Base-by-base conservation (phyloP, 2,797 vertebrate species). In the Rhabdomys pumilio region DNA sequence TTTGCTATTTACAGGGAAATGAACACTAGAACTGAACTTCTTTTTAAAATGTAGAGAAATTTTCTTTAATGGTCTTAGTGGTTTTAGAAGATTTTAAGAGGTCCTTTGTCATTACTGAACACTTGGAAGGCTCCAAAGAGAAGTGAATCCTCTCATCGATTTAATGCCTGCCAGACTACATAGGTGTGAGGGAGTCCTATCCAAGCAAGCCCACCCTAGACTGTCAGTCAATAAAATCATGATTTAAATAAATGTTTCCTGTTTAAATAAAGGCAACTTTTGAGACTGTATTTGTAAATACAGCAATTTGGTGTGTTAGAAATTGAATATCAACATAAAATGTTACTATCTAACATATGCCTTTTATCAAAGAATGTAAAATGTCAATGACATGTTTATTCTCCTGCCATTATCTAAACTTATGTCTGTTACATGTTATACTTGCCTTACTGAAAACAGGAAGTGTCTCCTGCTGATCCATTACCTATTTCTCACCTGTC, bases 381-480 rank as follows among this genome's bases (percentile, higher is more conserved):
- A 93, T 55, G 3, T 73, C 89, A 84, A 53, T 69, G 57, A 4
- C 76, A 79, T 47, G 5, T 65, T 84, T 92, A 63, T 50, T 69
- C 22, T 93, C 15, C 83, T 81, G 12, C 9, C 38, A 2, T 84
- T 81, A 91, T 55, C n/a, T 93, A 77, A 65, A 93, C 83, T 91
- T 75, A 69, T 41, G 4, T n/a, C 26, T 44, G n/a, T 65, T 47
- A 50, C 4, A 38, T 77, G 13, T 13, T 88, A 53, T 24, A 69
- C 38, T 55, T 85, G 26, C 65, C 82, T 96, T 77, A 59, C 47
- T 90, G 59, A 93, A 94, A 95, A 44, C 53, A 26, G 44, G 12
- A 82, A 7, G 41, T 20, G 73, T 29, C 50, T 6, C 69, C 20
- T n/a, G n/a, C 31, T 72, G 44, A 7, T 76, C 61, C 47, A 7